These are phyloP conservation scores for Tyto alba DNA, from an alignment of 2,113 vertebrate species.

Conservation along the genomic window DNA sequence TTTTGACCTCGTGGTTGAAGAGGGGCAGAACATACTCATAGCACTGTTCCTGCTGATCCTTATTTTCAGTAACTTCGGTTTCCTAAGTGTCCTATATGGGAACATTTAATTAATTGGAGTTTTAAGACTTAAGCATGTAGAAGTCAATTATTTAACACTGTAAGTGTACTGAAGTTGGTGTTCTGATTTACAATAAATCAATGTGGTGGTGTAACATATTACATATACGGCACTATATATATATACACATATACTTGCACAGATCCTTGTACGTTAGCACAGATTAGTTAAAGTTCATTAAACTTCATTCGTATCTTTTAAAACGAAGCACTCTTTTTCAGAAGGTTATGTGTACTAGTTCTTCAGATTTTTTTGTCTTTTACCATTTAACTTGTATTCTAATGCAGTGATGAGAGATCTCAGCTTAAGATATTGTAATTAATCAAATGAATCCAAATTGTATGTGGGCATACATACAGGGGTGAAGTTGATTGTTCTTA, in stretches of 20 bases:
- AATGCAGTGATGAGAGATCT: not conserved
- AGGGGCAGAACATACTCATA: not conserved
- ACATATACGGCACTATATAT: not conserved
- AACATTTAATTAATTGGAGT: not conserved
- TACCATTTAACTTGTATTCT: not conserved
- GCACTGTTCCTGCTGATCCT: not conserved
- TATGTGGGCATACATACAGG: too few species aligned
- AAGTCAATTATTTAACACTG: not conserved
- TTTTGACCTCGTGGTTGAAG: not conserved
- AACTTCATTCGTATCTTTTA: not conserved
- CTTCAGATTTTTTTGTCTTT: not conserved
- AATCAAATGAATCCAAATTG: not conserved
- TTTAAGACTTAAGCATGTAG: not conserved
- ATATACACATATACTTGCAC: too few species aligned
- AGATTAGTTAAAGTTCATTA: not conserved
- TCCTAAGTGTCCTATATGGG: not conserved
- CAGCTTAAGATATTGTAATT: not conserved
- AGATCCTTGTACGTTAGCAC: not conserved
- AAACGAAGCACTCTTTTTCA: not conserved
- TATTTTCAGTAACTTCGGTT: not conserved
- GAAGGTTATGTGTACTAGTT: not conserved
- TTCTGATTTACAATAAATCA: not conserved
- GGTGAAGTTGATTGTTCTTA: not conserved
- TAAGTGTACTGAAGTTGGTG: not conserved
- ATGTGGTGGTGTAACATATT: not conserved